Conservation (phyloP, 2,113 vertebrate species). For the Apteryx owenii region DNA sequence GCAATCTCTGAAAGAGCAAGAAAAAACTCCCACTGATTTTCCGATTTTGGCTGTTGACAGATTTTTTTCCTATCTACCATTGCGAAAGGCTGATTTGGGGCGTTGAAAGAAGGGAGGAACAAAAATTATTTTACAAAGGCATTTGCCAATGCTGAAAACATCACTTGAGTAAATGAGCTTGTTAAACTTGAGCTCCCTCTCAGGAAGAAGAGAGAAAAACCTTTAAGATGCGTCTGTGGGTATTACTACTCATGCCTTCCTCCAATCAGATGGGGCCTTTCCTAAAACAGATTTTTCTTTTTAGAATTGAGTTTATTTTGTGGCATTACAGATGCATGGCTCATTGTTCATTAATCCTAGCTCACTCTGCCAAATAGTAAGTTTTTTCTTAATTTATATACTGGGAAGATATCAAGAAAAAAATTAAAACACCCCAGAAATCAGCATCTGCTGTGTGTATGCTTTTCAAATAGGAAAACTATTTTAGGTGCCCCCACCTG, state of each 20-base stretch:
- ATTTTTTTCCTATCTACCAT: no score
- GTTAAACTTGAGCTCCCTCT: not conserved
- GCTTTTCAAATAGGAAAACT: no score
- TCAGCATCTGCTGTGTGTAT: no score
- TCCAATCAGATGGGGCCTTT: not conserved
- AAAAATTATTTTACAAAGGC: not conserved
- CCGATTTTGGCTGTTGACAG: not conserved
- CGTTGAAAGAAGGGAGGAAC: not conserved
- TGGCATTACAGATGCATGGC: not conserved
- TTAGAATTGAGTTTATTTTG: not conserved
- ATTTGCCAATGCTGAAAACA: not conserved
- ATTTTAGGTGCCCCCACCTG: no score
- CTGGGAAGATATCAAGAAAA: not conserved
- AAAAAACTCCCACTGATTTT: not conserved
- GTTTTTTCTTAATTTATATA: not conserved
- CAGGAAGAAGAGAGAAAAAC: not conserved
- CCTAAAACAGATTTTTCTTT: not conserved
- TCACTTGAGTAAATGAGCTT: not conserved
- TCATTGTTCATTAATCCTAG: not conserved
- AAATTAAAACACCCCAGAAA: not conserved
- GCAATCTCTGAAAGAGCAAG: not conserved
- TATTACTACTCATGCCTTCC: not conserved
- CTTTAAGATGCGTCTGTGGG: not conserved
- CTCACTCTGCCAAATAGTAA: not conserved
- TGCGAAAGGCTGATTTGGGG: not conserved